Base-by-base conservation (phyloP, 1,140 invertebrate genomes). In the Macrobrachium nipponense region DNA sequence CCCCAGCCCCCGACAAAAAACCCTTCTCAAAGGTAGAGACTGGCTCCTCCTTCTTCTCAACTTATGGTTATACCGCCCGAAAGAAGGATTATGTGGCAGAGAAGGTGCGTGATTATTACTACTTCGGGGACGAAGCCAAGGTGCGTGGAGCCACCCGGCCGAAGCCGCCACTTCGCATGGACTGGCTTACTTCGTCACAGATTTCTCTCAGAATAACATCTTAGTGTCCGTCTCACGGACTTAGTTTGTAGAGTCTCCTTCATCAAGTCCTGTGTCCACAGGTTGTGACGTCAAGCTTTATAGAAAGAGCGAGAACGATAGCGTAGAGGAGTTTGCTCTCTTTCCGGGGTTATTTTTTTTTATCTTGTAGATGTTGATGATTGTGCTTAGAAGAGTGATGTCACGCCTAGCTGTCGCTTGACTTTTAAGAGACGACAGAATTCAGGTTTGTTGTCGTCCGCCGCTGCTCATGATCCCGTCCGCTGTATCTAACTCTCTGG, bases 21-120 rank as follows among this genome's bases (percentile, higher is more conserved):
- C 88, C 88, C 17, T 89, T 72, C 83, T 89, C 88, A 66, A 89
- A 89, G 88, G 88, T 89, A 89, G 88, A 89, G 72, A 87, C 82
- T 27, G 88, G 88, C 36, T 89, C 88, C 70, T 89, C 88, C 77
- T 89, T 89, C 88, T 89, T 87, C 86, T 89, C 88, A 44, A 87
- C 88, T 76, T 85, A 87, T 87, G 88, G 88, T 72, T 87, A 84
- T 81, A 89, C 88, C 82, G 85, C 84, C 85, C 86, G 88, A 84
- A 87, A 87, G 88, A 89, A 89, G 86, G 88, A 89, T 77, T 83
- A 83, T 82, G 81, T 89, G 70, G 85, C 82, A 44, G 86, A 87
- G 88, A 87, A 89, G 88, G 88, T 89, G 81, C 88, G 86, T 87
- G 82, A 87, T 85, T 89, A 89, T 89, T 89, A 89, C 86, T 89